Percentiles rank a stretch among this genome's conserved stretches.
phyloP scores from a whole-genome alignment of 2,888 invertebrate species.

The Tribolium freemani region DNA sequence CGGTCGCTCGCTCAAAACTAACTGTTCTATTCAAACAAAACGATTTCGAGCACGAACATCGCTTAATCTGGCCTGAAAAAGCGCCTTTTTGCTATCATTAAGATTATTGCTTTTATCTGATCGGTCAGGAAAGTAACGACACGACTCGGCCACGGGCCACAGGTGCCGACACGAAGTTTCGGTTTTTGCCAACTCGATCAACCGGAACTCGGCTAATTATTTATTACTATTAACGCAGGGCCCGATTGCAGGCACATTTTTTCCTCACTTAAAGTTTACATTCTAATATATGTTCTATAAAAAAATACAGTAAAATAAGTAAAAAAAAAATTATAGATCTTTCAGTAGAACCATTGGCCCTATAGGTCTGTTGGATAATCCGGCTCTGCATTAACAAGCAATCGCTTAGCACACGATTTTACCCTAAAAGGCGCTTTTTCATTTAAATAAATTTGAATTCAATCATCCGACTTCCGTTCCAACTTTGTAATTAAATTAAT shows the following conservation, averaged over 20 bases:
- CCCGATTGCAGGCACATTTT: neutral
- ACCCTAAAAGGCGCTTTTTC: slow-evolving; percentile 25
- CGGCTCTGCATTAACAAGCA: neutral
- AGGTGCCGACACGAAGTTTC: slow-evolving; percentile 28
- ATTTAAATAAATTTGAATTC: slow-evolving; percentile 37
- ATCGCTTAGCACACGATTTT: slow-evolving; percentile 8
- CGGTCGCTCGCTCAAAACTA: neutral
- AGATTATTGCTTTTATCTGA: slow-evolving; percentile 19
- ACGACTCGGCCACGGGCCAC: slow-evolving; percentile 27
- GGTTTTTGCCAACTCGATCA: slow-evolving; percentile 27
- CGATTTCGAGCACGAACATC: neutral
- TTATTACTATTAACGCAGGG: slow-evolving; percentile 12
- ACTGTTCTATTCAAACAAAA: neutral
- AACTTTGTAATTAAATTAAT: slow-evolving; percentile 34
- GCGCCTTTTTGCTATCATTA: neutral
- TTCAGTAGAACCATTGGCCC: too few relatives aligned
- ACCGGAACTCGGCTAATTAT: slow-evolving; percentile 29
- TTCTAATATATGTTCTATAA: too few relatives aligned
- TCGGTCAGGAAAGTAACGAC: neutral
- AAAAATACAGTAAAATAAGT: too few relatives aligned
- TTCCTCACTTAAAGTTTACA: too few relatives aligned
- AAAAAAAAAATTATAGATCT: too few relatives aligned
- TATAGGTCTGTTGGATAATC: too few relatives aligned
- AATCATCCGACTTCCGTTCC: slow-evolving; percentile 25
- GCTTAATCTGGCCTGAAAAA: slow-evolving; percentile 10